Evolutionary conservation across 2,888 invertebrate species (phyloP).

Genomic region (Agrochola lychnidis): DNA sequence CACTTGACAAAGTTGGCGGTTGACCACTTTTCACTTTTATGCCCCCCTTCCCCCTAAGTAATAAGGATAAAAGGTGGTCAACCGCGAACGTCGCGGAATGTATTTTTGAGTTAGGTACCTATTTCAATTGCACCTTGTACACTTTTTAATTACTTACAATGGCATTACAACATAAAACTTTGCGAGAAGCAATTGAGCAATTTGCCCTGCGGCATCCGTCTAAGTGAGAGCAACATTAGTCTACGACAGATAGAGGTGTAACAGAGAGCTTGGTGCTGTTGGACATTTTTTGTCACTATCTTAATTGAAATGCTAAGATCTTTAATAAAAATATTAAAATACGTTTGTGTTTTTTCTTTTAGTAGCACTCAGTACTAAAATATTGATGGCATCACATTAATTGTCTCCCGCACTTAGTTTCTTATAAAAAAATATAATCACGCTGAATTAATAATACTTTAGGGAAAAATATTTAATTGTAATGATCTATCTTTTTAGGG

Average conservation of each 20-base stretch:
- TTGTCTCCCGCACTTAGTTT: too few species aligned
- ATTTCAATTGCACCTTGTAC: too few species aligned
- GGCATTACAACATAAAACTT: not conserved
- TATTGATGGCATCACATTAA: too few species aligned
- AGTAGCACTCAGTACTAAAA: too few species aligned
- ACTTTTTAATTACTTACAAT: not conserved
- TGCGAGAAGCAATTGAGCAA: constrained; percentile 16
- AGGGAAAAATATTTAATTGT: too few species aligned
- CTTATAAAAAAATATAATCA: too few species aligned
- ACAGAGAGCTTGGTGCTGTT: not conserved
- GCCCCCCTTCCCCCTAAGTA: too few species aligned
- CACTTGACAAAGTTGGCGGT: not conserved
- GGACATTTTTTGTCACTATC: not conserved
- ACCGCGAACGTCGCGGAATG: not conserved
- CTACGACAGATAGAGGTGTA: not conserved
- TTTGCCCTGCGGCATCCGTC: constrained; percentile 3
- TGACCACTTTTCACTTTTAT: not conserved
- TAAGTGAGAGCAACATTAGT: constrained; percentile 33
- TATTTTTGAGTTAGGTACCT: not conserved
- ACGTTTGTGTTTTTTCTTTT: too few species aligned
- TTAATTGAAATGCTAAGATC: too few species aligned
- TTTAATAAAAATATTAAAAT: too few species aligned
- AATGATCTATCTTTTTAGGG: too few species aligned
- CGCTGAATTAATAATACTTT: too few species aligned
- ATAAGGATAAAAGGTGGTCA: not conserved